Base-by-base conservation (phyloP, 2,888 invertebrate species). In the Orthosia cruda region DNA sequence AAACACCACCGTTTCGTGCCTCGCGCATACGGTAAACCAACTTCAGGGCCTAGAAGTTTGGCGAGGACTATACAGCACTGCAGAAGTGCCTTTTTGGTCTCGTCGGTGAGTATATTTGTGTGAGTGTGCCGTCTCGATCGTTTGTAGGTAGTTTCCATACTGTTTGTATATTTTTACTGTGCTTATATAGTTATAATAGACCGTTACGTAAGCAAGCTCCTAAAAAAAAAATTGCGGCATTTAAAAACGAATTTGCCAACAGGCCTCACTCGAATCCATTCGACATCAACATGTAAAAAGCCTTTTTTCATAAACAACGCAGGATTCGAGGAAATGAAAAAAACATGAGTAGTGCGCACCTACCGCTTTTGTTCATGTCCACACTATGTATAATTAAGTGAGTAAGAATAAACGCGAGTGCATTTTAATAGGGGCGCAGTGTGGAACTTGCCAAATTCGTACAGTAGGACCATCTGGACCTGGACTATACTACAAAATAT, bases 361-460 rank as follows among this genome's bases (percentile, higher is more conserved):
- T 62, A 67, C 58, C 23, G 57, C 50, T 61, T 57, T 71, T 81
- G 69, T 81, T 66, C 59, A 71, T 45, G 61, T 74, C 66, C 66
- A 40, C 71, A 81, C 78, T 72, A 71, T 83, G 78, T 73, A 71
- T 85, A 78, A 79, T 67, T 77, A 81, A 75, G 77, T 70, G 18
- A 59, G 52, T 16, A 65, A 50, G 61, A 62, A 73, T 75, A 80
- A 75, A 70, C 73, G 64, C 70, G 69, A 81, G 81, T 85, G 77
- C 82, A 84, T 77, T 63, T 63, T 81, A 77, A 87, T 77, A 65
- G 32, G 78, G 85, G 73, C 74, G 82, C 87, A 84, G 72, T 83
- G 74, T 73, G 57, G 26, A 74, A 71, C 72, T 84, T 85, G 84
- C 87, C 82, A 87, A 88, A 77, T 70, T 45, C 26, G 12, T 57